A percentile compares a stretch with the other conserved stretches of the same genome.
These are phyloP conservation scores for Parazoanthus atlanticus DNA, from an alignment of 92 coral and sea anemone genomes.

Conservation along the genomic window DNA sequence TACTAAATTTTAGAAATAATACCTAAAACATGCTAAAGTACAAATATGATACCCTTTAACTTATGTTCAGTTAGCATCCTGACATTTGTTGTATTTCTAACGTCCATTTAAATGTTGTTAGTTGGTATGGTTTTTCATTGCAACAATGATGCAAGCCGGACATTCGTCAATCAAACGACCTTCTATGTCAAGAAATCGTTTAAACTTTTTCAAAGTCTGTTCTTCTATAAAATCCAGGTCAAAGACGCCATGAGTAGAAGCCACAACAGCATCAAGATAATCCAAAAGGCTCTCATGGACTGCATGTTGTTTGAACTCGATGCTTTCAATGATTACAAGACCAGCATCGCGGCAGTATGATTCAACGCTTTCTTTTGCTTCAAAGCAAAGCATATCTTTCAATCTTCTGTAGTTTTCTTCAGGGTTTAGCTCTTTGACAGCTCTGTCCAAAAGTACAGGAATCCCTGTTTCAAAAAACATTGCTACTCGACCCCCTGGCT, in stretches of 20 bases:
- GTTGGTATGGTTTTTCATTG: too few relatives aligned
- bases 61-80: too few relatives aligned
- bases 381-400: neutral
- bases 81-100: too few relatives aligned
- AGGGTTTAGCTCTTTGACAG: neutral
- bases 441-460: neutral
- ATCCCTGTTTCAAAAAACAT: neutral
- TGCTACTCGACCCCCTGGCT: neutral
- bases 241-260: neutral
- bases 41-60: too few relatives aligned
- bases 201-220: neutral
- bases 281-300: neutral
- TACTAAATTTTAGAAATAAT: too few relatives aligned
- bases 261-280: neutral
- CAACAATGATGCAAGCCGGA: too few relatives aligned
- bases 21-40: too few relatives aligned
- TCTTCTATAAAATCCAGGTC: neutral
- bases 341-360: neutral
- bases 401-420: neutral
- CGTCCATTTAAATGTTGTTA: too few relatives aligned
- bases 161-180: neutral
- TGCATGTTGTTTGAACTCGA: neutral
- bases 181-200: neutral
- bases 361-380: neutral
- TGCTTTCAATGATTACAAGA: neutral